Evolutionary conservation across 2,797 vertebrate species (phyloP).

Genomic region (Ctenosaura bakeri): DNA sequence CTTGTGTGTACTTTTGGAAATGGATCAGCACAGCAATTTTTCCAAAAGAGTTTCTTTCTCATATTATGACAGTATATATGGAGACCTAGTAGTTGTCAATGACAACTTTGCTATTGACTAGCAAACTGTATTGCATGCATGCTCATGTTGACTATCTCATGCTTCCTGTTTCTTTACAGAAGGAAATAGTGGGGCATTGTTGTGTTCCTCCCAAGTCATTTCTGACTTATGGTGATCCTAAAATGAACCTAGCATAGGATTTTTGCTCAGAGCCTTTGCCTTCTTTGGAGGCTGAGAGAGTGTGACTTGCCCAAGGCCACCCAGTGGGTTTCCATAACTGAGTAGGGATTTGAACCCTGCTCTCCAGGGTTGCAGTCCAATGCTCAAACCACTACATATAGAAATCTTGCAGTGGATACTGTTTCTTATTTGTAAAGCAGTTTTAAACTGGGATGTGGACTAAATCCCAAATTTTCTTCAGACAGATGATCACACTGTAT

Average conservation of each 20-base stretch:
- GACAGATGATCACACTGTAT: not conserved
- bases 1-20: not conserved
- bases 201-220: too few relatives aligned
- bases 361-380: too few relatives aligned
- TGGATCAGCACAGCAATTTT: not conserved
- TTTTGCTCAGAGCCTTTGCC: too few relatives aligned
- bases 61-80: not conserved
- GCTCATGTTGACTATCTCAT: not conserved
- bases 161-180: not conserved
- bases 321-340: too few relatives aligned
- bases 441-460: not conserved
- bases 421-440: not conserved
- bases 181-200: not conserved
- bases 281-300: too few relatives aligned
- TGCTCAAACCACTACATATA: too few relatives aligned
- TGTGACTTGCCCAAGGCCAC: too few relatives aligned
- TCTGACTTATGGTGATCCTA: too few relatives aligned
- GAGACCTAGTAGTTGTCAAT: not conserved
- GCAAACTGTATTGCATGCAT: not conserved
- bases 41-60: not conserved
- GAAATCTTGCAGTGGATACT: not conserved
- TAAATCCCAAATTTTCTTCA: not conserved
- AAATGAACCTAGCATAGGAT: too few relatives aligned
- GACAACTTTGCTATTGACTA: not conserved
- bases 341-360: too few relatives aligned